Conservation (phyloP, 2,113 vertebrate genomes). For the Coturnix japonica region DNA sequence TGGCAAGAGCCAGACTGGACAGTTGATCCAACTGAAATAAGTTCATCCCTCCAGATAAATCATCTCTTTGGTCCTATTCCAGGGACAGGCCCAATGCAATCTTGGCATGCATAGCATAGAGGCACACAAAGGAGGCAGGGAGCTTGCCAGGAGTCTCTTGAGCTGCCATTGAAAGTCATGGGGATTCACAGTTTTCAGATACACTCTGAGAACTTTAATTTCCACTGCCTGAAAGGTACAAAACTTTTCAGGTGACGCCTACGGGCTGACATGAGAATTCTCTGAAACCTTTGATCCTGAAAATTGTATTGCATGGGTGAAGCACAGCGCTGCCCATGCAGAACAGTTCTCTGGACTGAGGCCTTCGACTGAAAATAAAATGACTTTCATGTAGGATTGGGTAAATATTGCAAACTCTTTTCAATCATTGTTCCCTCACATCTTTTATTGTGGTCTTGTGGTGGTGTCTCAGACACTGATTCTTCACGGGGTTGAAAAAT, state of each 20-base stretch:
- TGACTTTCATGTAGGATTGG: background rate
- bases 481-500: background rate
- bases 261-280: background rate
- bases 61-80: background rate
- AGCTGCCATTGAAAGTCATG: background rate
- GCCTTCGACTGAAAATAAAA: conserved; percentile 2
- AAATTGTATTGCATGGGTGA: background rate
- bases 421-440: background rate
- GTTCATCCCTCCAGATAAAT: background rate
- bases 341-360: background rate
- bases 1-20: background rate
- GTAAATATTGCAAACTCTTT: background rate
- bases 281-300: background rate
- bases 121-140: accelerated
- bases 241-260: background rate
- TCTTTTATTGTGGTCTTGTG: background rate
- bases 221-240: background rate
- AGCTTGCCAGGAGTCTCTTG: background rate
- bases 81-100: background rate
- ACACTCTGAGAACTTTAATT: background rate
- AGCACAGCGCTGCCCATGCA: background rate
- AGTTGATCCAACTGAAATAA: background rate
- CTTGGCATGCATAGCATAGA: accelerated
- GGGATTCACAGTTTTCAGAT: background rate
- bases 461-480: background rate